Base-by-base conservation (phyloP, 2,797 vertebrate species). In the Pangasius larnaudii region DNA sequence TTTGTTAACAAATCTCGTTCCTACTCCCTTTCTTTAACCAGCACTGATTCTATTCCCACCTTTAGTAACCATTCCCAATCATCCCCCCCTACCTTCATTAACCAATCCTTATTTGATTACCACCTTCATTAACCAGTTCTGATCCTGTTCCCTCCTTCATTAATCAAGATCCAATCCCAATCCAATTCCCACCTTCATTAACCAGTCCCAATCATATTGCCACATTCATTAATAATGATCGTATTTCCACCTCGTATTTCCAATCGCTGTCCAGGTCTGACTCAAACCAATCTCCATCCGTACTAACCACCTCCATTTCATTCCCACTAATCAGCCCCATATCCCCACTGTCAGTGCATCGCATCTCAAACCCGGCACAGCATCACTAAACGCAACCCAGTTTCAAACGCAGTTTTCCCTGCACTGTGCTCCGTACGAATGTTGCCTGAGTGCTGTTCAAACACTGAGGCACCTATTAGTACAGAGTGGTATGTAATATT, bases 401-500 rank as follows among this genome's bases (percentile, higher is more conserved):
- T 69, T 80, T 69, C 36, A 53, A 3, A 30, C 14, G 30, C 89
- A 80, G 80, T 90, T 7, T 91, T 89, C 91, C 78, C 91, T 93
- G 92, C 90, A 89, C 89, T 92, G 91, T 92, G 86, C 93, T 89
- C 87, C 88, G 91, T 89, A 91, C 93, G 93, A 92, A 93, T 90
- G 91, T 92, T 92, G 93, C 92, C 42, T 27, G 71, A 11, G 71
- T 24, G 71, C 90, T 91, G 90, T 91, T 88, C 61, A 94, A 92
- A 94, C 94, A 91, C 91, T 1, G 85, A 93, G 87, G 93, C 91
- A 94, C 94, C 95, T 94, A 94, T 94, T 94, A 95, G 94, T 91
- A 94, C 90, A 79, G 56, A 85, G 85, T 39, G 74, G 46, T 86
- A 93, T 96, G 91, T 88, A 95, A 93, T 93, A 95, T 95, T 94